A percentile compares a stretch with the other conserved stretches of the same genome.
phyloP scores from a whole-genome alignment of 2,797 vertebrate genomes.

The Pipistrellus pygmaeus region DNA sequence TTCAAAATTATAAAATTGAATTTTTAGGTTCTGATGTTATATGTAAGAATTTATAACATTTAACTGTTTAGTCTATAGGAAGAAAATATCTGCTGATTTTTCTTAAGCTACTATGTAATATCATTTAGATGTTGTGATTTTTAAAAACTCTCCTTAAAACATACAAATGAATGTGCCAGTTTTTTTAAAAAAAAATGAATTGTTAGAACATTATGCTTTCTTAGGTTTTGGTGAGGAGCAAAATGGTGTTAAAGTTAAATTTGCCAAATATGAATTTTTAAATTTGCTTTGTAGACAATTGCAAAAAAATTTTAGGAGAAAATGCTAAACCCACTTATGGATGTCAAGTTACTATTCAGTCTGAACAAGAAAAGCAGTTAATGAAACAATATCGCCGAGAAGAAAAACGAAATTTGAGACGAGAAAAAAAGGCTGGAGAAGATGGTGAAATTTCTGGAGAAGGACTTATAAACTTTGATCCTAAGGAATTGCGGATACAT shows the following conservation, averaged over 20 bases:
- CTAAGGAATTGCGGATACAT: conserved; percentile 94
- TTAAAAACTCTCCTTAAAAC: not conserved
- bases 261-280: conserved; percentile 61
- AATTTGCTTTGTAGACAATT: conserved; percentile 88
- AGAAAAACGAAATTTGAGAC: conserved; percentile 94
- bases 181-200: not conserved
- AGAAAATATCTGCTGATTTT: conserved; percentile 41
- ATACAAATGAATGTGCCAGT: not conserved
- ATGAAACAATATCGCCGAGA: conserved; percentile 95
- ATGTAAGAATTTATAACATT: conserved; percentile 37
- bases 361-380: conserved; percentile 96
- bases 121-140: not conserved
- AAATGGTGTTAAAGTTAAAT: conserved; percentile 47
- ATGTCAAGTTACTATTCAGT: conserved; percentile 98
- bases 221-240: not conserved
- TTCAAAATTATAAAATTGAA: conserved; percentile 47
- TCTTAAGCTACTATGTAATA: not conserved
- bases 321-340: conserved; percentile 92
- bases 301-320: conserved; percentile 90
- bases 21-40: conserved; percentile 35
- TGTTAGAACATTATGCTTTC: not conserved
- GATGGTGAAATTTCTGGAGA: conserved; percentile 91
- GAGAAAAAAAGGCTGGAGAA: conserved; percentile 92
- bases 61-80: not conserved
- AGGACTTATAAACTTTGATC: conserved; percentile 92